Conservation (phyloP, 2,113 vertebrate species). For the Chauna torquata region DNA sequence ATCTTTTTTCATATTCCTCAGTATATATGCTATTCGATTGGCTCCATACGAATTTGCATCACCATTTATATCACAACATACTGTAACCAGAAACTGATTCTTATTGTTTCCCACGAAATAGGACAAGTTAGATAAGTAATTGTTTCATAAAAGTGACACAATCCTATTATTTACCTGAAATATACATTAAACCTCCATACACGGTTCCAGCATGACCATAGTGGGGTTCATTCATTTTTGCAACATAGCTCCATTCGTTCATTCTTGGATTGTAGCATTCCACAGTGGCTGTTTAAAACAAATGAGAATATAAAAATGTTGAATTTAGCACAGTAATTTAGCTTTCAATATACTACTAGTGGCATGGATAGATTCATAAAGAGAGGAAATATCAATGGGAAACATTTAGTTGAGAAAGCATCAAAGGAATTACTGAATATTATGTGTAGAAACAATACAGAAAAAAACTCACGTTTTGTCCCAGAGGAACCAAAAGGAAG, state of each 20-base stretch:
- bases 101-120: not conserved
- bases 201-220: constrained; percentile 97
- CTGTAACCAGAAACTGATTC: not conserved
- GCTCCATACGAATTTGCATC: not conserved
- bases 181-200: constrained; percentile 97
- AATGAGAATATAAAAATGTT: not conserved
- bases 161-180: constrained; percentile 83
- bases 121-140: not conserved
- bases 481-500: not conserved
- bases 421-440: not conserved
- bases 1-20: not conserved
- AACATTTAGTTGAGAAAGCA: not conserved
- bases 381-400: not conserved
- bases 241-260: constrained; percentile 98
- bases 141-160: not conserved
- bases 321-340: not conserved
- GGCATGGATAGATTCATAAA: not conserved
- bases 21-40: not conserved
- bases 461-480: not conserved
- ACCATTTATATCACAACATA: not conserved
- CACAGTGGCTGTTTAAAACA: constrained; percentile 86
- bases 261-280: constrained; percentile 98
- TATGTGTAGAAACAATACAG: not conserved
- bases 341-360: not conserved
- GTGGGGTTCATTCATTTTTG: constrained; percentile 98